These are phyloP conservation scores for Alouatta palliata DNA, from an alignment of 2,113 vertebrate species.

Conservation along the genomic window DNA sequence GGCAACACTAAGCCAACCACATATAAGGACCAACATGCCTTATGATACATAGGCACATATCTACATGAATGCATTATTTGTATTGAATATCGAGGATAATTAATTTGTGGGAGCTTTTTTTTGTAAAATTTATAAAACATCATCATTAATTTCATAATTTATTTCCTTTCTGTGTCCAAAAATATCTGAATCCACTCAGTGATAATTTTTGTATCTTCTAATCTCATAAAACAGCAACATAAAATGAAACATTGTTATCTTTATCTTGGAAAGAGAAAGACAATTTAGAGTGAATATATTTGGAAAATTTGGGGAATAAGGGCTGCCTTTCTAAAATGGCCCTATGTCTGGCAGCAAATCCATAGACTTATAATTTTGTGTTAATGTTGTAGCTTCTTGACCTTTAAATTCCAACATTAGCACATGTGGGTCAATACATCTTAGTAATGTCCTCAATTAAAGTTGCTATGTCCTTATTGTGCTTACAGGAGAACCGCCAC, in stretches of 20 bases:
- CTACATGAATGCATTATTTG: background rate
- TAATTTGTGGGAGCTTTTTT: background rate
- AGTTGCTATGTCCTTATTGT: conserved; percentile 59
- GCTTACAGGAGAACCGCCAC: conserved; percentile 28
- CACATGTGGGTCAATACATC: conserved; percentile 45
- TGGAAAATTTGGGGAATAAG: conserved; percentile 33
- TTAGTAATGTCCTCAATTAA: conserved; percentile 69
- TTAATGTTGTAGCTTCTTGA: conserved; percentile 48
- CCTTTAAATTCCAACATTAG: conserved; percentile 48
- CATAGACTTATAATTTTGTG: conserved; percentile 60
- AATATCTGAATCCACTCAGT: background rate
- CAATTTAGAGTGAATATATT: background rate
- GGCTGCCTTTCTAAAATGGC: background rate
- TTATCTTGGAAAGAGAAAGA: background rate
- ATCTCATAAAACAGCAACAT: background rate
- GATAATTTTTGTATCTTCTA: background rate
- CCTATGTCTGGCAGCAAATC: conserved; percentile 32
- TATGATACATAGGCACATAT: background rate
- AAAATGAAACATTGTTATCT: background rate
- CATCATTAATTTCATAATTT: background rate
- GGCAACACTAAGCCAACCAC: background rate
- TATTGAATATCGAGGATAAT: background rate
- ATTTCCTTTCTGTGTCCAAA: background rate
- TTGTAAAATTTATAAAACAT: background rate
- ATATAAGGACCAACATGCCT: too few species aligned